These are phyloP conservation scores for Hippoglossus stenolepis DNA, from an alignment of 2,113 vertebrate genomes.

Conservation along the genomic window DNA sequence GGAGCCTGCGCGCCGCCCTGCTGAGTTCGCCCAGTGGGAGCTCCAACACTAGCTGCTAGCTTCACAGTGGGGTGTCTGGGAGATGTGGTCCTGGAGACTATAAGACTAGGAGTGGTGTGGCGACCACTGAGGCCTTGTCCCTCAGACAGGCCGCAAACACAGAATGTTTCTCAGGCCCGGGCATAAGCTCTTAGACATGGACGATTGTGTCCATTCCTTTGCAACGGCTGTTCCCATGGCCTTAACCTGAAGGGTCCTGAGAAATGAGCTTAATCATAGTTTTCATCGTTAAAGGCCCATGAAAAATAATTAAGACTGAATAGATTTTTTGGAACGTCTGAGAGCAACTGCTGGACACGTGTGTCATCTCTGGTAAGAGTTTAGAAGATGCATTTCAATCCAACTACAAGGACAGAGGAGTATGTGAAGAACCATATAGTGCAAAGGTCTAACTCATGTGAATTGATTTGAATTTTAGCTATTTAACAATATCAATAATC, in stretches of 20 bases:
- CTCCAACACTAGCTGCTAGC: constrained; percentile 54
- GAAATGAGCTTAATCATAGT: constrained; percentile 71
- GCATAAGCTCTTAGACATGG: constrained; percentile 62
- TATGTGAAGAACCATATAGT: background rate
- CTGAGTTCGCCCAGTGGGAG: constrained; percentile 78
- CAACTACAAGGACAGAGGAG: background rate
- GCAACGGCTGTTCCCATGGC: constrained; percentile 73
- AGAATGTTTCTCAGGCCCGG: constrained; percentile 55
- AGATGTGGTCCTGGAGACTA: constrained; percentile 66
- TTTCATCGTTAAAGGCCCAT: constrained; percentile 59
- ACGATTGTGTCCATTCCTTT: constrained; percentile 68
- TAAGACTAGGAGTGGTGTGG: constrained; percentile 63
- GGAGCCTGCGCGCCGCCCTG: constrained; percentile 59
- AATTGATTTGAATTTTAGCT: constrained; percentile 14
- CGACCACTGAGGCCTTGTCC: constrained; percentile 72
- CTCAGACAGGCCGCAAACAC: constrained; percentile 55
- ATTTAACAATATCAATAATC: background rate
- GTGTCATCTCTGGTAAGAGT: constrained; percentile 41
- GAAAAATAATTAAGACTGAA: constrained; percentile 47
- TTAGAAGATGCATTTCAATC: constrained; percentile 21
- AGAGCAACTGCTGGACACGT: constrained; percentile 31
- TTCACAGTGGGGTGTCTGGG: constrained; percentile 75
- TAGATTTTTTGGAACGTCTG: constrained; percentile 24
- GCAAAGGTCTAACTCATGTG: background rate
- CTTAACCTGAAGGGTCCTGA: constrained; percentile 74